These are phyloP conservation scores for Octodon degus DNA, from an alignment of 2,113 vertebrate species.

Conservation along the genomic window DNA sequence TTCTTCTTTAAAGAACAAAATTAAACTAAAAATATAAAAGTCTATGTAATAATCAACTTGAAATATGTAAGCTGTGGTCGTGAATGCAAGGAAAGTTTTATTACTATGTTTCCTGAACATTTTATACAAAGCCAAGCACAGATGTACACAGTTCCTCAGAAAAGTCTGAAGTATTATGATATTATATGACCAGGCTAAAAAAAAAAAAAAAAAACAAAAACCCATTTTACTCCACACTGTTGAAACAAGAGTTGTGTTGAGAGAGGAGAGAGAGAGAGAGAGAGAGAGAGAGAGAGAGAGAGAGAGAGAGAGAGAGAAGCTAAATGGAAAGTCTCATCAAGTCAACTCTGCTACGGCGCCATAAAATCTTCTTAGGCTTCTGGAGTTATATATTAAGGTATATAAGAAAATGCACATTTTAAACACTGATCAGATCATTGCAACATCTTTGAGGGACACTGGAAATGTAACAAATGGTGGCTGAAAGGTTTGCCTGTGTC, in stretches of 20 bases:
- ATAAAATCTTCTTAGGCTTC: constrained; percentile 16
- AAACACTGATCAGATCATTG: constrained; percentile 8
- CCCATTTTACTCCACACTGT: neutral
- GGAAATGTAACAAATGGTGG: constrained; percentile 28
- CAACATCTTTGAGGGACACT: neutral
- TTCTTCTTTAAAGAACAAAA: constrained; percentile 6
- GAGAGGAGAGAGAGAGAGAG: neutral
- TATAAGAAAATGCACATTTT: constrained; percentile 12
- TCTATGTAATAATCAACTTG: neutral
- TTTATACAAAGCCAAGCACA: constrained; percentile 9
- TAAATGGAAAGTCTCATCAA: constrained; percentile 37
- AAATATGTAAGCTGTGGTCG: constrained; percentile 21
- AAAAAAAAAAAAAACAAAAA: no score
- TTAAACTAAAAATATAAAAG: neutral
- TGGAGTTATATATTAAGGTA: constrained; percentile 28
- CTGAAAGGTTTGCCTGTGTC: neutral
- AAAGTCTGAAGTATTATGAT: neutral
- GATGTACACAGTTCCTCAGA: constrained; percentile 11
- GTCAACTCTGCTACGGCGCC: constrained; percentile 38
- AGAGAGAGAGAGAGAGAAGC: neutral
- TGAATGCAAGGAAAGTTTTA: constrained; percentile 43
- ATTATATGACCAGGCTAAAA: neutral
- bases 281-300: neutral
- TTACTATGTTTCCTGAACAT: neutral
- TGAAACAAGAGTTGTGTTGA: neutral